These are phyloP conservation scores for Protaetia brevitarsis DNA, from an alignment of 1,140 invertebrate genomes.

Conservation along the genomic window DNA sequence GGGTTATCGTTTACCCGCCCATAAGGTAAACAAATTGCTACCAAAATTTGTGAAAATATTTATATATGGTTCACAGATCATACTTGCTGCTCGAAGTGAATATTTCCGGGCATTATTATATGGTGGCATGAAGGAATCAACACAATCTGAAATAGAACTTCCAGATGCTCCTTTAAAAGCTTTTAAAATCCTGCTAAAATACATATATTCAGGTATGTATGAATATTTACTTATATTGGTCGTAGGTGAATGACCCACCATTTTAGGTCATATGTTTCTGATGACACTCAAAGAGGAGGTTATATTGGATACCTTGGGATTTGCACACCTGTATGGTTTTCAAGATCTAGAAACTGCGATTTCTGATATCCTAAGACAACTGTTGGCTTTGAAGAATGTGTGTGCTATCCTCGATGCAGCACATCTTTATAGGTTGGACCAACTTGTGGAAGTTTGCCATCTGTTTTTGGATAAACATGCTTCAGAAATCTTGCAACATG, in stretches of 20 bases:
- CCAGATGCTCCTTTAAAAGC: slow-evolving; percentile 81
- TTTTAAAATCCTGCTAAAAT: slow-evolving; percentile 87
- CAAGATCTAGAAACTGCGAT: slow-evolving; percentile 86
- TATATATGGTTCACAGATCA: slow-evolving; percentile 52
- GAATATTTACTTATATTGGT: slow-evolving; percentile 52
- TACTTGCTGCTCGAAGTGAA: slow-evolving; percentile 89
- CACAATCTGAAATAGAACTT: slow-evolving; percentile 78
- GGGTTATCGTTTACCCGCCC: slow-evolving; percentile 77
- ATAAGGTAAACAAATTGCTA: slow-evolving; percentile 60
- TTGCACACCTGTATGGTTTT: slow-evolving; percentile 96
- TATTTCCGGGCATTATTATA: slow-evolving; percentile 90
- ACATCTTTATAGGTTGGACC: slow-evolving; percentile 60
- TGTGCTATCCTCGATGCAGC: slow-evolving; percentile 92
- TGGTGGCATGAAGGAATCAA: slow-evolving; percentile 88
- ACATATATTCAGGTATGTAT: slow-evolving; percentile 81
- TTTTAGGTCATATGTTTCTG: slow-evolving; percentile 74
- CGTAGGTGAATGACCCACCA: not conserved
- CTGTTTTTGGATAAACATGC: slow-evolving; percentile 89
- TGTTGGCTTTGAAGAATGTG: slow-evolving; percentile 83
- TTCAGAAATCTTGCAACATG: slow-evolving; percentile 74
- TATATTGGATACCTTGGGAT: slow-evolving; percentile 80
- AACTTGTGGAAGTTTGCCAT: slow-evolving; percentile 64
- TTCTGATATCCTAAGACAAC: slow-evolving; percentile 88
- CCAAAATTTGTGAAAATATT: not conserved
- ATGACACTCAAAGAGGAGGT: slow-evolving; percentile 80